These are phyloP conservation scores for Scaptomyza tumidula DNA, from an alignment of 2,888 invertebrate genomes.

Conservation along the genomic window DNA sequence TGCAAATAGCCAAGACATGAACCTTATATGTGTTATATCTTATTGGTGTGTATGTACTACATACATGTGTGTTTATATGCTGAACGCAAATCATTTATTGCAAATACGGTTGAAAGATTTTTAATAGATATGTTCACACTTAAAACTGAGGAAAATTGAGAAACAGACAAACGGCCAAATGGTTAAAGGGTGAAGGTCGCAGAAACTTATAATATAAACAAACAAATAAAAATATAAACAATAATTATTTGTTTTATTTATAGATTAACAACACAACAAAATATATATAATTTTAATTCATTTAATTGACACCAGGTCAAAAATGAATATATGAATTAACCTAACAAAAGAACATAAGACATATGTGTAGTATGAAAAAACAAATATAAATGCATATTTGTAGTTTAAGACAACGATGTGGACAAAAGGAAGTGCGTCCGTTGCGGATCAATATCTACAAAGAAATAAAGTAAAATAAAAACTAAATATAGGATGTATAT, in stretches of 20 bases:
- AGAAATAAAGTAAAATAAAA: neutral
- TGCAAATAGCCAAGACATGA: too few relatives aligned
- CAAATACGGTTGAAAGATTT: too few relatives aligned
- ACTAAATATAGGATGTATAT: neutral
- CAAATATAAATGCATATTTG: constrained; percentile 17
- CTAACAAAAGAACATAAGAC: constrained; percentile 11
- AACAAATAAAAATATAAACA: neutral
- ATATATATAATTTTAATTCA: neutral
- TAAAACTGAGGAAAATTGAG: too few relatives aligned
- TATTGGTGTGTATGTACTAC: too few relatives aligned
- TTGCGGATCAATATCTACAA: constrained; percentile 67
- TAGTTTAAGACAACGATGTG: constrained; percentile 14
- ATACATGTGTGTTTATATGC: too few relatives aligned
- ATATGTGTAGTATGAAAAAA: constrained; percentile 7
- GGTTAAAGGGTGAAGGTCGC: too few relatives aligned
- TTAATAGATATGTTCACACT: too few relatives aligned
- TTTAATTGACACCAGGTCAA: constrained; percentile 10
- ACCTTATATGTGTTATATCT: too few relatives aligned
- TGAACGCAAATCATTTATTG: too few relatives aligned
- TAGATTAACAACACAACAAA: neutral
- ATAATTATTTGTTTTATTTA: neutral
- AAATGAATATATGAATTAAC: neutral
- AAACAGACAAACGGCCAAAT: too few relatives aligned
- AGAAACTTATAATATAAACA: too few relatives aligned
- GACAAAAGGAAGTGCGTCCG: constrained; percentile 10